Conservation (phyloP, 2,797 vertebrate genomes). For the Anniella stebbinsi region DNA sequence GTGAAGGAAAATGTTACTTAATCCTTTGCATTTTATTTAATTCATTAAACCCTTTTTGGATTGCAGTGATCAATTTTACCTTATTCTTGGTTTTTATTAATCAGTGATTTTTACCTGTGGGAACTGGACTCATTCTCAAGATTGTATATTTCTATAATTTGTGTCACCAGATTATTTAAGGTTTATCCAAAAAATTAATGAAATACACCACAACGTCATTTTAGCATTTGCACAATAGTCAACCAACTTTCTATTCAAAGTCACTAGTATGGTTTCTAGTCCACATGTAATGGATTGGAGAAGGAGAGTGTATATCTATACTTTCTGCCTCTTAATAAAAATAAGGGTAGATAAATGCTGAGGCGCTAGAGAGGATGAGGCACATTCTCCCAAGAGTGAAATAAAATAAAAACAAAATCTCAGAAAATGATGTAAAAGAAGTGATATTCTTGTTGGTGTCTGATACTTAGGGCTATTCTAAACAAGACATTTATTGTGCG, state of each 20-base stretch:
- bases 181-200: background rate
- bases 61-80: slow-evolving; percentile 34
- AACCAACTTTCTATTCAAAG: background rate
- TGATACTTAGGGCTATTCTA: background rate
- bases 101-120: slow-evolving; percentile 12
- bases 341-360: background rate
- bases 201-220: background rate
- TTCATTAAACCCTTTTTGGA: slow-evolving; percentile 40
- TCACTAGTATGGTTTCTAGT: background rate
- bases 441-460: background rate
- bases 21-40: background rate
- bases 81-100: background rate
- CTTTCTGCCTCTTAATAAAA: background rate
- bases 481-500: too few relatives aligned
- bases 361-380: background rate
- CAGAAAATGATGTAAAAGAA: background rate
- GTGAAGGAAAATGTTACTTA: slow-evolving; percentile 20
- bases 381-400: background rate
- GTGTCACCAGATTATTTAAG: background rate
- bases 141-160: background rate
- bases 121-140: slow-evolving; percentile 20
- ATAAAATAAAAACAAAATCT: background rate
- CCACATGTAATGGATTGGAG: background rate
- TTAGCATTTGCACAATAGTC: background rate
- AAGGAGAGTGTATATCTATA: background rate